These are phyloP conservation scores for Archips xylosteana DNA, from an alignment of 2,888 invertebrate species.

Conservation along the genomic window DNA sequence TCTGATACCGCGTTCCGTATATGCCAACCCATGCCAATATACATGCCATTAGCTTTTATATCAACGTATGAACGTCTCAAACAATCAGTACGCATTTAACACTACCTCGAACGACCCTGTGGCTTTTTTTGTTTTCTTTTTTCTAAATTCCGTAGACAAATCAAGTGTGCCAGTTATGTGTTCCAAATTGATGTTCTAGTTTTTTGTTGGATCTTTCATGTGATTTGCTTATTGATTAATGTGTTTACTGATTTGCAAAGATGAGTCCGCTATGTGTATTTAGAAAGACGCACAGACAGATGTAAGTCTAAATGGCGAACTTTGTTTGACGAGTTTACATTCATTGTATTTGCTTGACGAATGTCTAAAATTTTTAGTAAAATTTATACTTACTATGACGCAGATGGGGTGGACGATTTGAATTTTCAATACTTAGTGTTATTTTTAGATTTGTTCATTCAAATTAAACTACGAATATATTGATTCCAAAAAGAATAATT, in stretches of 20 bases:
- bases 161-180: conserved; percentile 12
- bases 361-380: not conserved
- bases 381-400: not conserved
- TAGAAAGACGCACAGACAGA: conserved; percentile 56
- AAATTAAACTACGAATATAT: too few species aligned
- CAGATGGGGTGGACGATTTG: not conserved
- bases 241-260: conserved; percentile 16
- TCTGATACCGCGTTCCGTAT: conserved; percentile 7
- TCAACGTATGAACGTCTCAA: conserved; percentile 24
- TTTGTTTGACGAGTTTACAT: conserved; percentile 17
- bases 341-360: not conserved
- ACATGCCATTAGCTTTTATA: conserved; percentile 20
- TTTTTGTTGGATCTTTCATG: not conserved
- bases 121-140: not conserved
- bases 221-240: not conserved
- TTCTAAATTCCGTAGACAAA: conserved; percentile 6
- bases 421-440: not conserved
- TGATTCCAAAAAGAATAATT: too few species aligned
- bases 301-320: conserved; percentile 53
- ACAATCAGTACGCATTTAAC: conserved; percentile 37
- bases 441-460: not conserved
- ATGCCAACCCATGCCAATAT: conserved; percentile 18
- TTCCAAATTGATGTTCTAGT: conserved; percentile 30
- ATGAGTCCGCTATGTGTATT: conserved; percentile 63
- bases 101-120: conserved; percentile 34